phyloP scores from a whole-genome alignment of 2,113 vertebrate species.

The Phylloscopus trochilus region DNA sequence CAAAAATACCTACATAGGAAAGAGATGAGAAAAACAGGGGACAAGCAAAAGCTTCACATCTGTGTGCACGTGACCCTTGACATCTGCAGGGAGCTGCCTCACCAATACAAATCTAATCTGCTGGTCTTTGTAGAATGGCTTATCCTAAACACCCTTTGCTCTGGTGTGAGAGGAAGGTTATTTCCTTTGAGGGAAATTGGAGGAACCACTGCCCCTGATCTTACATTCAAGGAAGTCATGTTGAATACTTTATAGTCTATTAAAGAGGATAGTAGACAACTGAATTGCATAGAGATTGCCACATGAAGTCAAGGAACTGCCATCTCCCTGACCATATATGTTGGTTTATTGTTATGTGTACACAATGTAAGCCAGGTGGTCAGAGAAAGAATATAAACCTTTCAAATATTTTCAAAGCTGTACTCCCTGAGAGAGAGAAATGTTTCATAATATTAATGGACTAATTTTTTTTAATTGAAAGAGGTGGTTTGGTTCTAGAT shows the following conservation, averaged over 20 bases:
- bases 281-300: background rate
- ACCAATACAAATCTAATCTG: background rate
- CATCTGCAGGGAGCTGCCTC: background rate
- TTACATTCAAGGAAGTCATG: background rate
- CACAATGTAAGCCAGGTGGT: background rate
- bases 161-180: background rate
- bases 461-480: background rate
- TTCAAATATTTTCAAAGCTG: background rate
- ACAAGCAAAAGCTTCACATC: background rate
- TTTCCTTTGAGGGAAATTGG: background rate
- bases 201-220: background rate
- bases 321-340: accelerated
- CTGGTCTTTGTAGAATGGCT: background rate
- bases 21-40: background rate
- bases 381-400: background rate
- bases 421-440: background rate
- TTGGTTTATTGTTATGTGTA: background rate
- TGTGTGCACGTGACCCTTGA: background rate
- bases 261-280: background rate
- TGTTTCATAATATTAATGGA: background rate
- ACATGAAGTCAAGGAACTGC: background rate
- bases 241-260: background rate
- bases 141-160: accelerated
- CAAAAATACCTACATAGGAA: background rate
- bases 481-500: background rate